Conservation (phyloP, 2,888 invertebrate species). For the Lithophane socia region DNA sequence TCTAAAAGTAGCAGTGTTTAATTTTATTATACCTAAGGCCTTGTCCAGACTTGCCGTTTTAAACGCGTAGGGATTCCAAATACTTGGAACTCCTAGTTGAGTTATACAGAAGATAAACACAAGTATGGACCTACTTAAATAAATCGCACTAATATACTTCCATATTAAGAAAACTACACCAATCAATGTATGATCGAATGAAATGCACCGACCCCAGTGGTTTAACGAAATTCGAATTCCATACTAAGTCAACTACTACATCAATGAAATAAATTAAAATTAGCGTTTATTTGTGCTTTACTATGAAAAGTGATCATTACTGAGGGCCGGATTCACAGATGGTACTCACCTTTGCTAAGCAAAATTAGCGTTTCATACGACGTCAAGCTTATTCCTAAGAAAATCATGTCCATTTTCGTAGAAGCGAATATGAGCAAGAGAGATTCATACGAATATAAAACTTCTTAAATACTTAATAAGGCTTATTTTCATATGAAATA, state of each 20-base stretch:
- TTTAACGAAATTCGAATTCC: no score
- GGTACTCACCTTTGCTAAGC: neutral
- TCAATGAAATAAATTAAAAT: neutral
- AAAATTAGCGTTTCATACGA: neutral
- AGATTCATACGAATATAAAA: neutral
- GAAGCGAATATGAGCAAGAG: neutral
- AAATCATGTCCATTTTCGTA: neutral
- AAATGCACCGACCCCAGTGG: no score
- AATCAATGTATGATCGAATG: no score
- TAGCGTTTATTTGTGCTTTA: conserved; percentile 19
- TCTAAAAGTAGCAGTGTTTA: neutral
- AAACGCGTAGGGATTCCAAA: neutral
- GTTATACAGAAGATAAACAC: neutral
- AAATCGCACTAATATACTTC: neutral
- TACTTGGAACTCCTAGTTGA: neutral
- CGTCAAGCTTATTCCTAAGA: neutral
- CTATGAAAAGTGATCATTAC: conserved; percentile 14
- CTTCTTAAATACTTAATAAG: rapidly evolving
- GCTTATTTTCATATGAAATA: conserved; percentile 5
- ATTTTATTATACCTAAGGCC: neutral
- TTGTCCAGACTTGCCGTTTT: no score
- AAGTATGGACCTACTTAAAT: neutral
- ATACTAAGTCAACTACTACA: conserved; percentile 8
- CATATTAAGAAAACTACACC: neutral
- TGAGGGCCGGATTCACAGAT: neutral